phyloP scores from a whole-genome alignment of 1,140 invertebrate genomes.

The Portunus trituberculatus region DNA sequence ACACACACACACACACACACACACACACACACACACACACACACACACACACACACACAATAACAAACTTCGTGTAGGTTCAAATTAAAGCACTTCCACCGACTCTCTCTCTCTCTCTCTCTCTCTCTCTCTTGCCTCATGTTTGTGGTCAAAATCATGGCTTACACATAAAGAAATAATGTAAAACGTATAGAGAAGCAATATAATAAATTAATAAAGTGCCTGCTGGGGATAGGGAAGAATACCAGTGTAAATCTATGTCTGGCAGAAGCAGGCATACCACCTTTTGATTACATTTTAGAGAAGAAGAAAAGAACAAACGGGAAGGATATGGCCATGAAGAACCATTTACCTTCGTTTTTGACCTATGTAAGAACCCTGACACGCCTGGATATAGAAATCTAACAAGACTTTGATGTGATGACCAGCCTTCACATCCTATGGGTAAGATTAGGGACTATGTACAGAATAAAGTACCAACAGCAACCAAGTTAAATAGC shows the following conservation, averaged over 20 bases:
- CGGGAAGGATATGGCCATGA: background rate
- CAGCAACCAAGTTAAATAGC: too few species aligned
- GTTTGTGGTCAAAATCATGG: too few species aligned
- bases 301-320: background rate
- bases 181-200: too few species aligned
- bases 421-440: background rate
- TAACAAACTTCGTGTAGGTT: background rate
- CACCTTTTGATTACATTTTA: background rate
- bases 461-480: too few species aligned
- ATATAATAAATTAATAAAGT: too few species aligned
- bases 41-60: slow-evolving; percentile 9
- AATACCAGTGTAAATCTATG: background rate
- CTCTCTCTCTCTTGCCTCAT: too few species aligned
- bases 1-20: too few species aligned
- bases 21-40: slow-evolving; percentile 13
- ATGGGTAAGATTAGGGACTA: too few species aligned
- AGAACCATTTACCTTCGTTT: too few species aligned
- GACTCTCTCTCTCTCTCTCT: too few species aligned
- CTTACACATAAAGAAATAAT: too few species aligned
- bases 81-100: background rate
- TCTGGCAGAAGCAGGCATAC: too few species aligned
- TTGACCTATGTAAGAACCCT: background rate
- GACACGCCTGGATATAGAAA: background rate
- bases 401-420: background rate
- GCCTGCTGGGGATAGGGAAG: background rate